These are phyloP conservation scores for Octonoba sinensis DNA, from an alignment of 2,888 invertebrate species.

Conservation along the genomic window DNA sequence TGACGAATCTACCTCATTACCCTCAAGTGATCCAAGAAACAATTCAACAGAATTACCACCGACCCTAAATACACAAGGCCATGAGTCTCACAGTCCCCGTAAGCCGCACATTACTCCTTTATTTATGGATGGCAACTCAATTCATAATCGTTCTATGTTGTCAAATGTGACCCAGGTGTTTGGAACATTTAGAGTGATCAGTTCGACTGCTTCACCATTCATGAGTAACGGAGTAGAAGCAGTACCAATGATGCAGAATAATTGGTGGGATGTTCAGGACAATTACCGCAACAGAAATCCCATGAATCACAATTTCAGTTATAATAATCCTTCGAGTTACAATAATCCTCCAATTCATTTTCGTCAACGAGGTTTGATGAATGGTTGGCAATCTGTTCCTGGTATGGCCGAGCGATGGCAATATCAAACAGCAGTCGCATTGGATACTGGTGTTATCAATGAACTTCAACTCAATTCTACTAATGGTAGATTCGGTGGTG, in stretches of 20 bases:
- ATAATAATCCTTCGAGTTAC: slow-evolving; percentile 11
- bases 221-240: slow-evolving; percentile 18
- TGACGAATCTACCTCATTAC: slow-evolving; percentile 20
- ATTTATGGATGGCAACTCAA: not conserved
- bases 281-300: slow-evolving; percentile 22
- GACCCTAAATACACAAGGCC: not conserved
- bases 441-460: not conserved
- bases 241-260: slow-evolving; percentile 7
- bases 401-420: slow-evolving; percentile 26
- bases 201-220: slow-evolving; percentile 24
- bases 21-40: not conserved
- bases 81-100: not conserved
- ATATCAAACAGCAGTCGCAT: slow-evolving; percentile 40
- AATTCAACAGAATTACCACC: not conserved
- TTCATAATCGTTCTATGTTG: not conserved
- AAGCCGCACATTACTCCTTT: not conserved
- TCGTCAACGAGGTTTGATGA: slow-evolving; percentile 20
- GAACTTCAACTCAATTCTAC: too few relatives aligned
- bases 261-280: slow-evolving; percentile 39
- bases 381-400: not conserved
- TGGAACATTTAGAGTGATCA: slow-evolving; percentile 43
- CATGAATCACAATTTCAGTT: slow-evolving; percentile 22
- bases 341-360: slow-evolving; percentile 12
- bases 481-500: too few relatives aligned
- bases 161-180: slow-evolving; percentile 46